Conservation (phyloP, 2,797 vertebrate species). For the Pangasius krempfi region DNA sequence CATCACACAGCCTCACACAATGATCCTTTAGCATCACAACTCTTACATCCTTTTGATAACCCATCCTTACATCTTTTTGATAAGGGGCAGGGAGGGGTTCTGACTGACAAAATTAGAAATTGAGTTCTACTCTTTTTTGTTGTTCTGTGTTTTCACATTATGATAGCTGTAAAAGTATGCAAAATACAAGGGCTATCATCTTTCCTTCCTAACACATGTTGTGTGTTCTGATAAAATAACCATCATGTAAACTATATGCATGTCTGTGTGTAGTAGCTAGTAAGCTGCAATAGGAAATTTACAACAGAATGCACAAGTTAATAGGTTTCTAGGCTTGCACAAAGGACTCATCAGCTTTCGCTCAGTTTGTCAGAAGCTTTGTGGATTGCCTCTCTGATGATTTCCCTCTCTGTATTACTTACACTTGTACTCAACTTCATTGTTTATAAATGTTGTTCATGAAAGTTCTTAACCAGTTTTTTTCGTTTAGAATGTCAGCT, state of each 20-base stretch:
- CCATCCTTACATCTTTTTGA: background rate
- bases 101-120: background rate
- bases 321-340: background rate
- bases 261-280: constrained; percentile 54
- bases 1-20: constrained; percentile 59
- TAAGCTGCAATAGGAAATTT: background rate
- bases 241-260: constrained; percentile 62
- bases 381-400: background rate
- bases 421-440: background rate
- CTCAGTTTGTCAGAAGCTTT: background rate
- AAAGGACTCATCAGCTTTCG: background rate
- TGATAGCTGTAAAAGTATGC: constrained; percentile 15
- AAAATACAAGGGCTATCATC: constrained; percentile 47
- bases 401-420: constrained; percentile 15
- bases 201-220: constrained; percentile 61
- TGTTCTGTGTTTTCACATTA: constrained; percentile 25
- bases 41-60: background rate
- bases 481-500: background rate
- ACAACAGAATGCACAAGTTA: background rate
- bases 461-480: background rate
- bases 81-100: background rate
- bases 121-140: background rate
- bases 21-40: constrained; percentile 51
- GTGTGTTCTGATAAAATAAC: constrained; percentile 64
- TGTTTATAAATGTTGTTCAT: background rate